Conservation (phyloP, 2,888 invertebrate genomes). For the Bombyx huttoni region DNA sequence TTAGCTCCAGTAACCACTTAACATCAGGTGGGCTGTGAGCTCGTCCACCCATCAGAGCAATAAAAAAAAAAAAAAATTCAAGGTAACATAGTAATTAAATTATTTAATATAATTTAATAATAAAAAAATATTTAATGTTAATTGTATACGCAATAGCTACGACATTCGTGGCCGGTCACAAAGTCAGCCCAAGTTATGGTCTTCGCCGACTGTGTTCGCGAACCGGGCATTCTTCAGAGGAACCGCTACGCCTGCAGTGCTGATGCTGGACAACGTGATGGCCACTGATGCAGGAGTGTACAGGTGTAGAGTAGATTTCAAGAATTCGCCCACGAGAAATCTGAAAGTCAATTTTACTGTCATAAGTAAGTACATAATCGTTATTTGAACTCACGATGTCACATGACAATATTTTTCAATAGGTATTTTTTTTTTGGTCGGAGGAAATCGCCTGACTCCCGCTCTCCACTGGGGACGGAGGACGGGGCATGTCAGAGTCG, state of each 20-base stretch:
- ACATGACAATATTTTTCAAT: too few relatives aligned
- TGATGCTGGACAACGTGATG: slow-evolving; percentile 82
- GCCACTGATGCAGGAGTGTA: slow-evolving; percentile 88
- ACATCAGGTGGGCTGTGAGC: too few relatives aligned
- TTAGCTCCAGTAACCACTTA: too few relatives aligned
- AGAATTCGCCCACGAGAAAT: slow-evolving; percentile 90
- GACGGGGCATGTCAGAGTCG: too few relatives aligned
- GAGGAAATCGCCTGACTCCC: too few relatives aligned
- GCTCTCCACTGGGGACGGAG: too few relatives aligned
- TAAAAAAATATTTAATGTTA: too few relatives aligned
- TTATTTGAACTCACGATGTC: neutral
- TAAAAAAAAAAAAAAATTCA: too few relatives aligned
- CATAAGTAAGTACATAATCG: slow-evolving; percentile 80
- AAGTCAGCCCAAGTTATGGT: slow-evolving; percentile 87
- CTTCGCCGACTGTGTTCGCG: slow-evolving; percentile 81
- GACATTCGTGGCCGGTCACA: slow-evolving; percentile 82
- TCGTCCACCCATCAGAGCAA: too few relatives aligned
- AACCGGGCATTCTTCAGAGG: slow-evolving; percentile 84
- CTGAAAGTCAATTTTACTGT: slow-evolving; percentile 91
- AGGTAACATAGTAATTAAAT: too few relatives aligned
- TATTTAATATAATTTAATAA: too few relatives aligned
- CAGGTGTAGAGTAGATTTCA: slow-evolving; percentile 92
- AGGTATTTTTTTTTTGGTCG: too few relatives aligned
- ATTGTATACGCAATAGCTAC: slow-evolving; percentile 63
- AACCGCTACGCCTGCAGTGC: slow-evolving; percentile 81